Conservation (phyloP, 1,140 invertebrate species). For the Venturia canescens region DNA sequence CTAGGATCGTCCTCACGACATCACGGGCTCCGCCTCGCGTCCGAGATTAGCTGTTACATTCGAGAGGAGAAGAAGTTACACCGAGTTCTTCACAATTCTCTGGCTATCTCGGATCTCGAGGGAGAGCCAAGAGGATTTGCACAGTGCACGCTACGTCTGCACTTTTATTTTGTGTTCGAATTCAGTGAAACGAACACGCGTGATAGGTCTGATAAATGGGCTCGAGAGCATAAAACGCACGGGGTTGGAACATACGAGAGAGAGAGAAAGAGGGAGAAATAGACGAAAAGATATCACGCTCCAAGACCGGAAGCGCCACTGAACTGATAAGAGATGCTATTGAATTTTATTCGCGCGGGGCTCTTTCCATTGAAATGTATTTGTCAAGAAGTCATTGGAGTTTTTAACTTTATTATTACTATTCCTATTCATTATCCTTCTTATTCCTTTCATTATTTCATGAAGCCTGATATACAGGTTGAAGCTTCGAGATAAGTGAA, state of each 20-base stretch:
- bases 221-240: background rate
- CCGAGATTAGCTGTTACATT: constrained; percentile 4
- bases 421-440: background rate
- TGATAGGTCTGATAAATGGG: constrained; percentile 5
- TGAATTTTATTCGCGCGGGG: background rate
- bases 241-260: background rate
- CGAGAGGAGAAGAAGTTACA: background rate
- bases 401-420: background rate
- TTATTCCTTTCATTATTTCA: background rate
- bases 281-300: background rate
- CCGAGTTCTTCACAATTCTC: background rate
- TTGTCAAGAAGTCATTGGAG: no score
- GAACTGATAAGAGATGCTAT: background rate
- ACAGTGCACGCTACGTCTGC: background rate
- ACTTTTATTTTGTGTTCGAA: background rate
- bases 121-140: background rate
- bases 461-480: background rate
- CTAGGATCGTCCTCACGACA: background rate
- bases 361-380: background rate
- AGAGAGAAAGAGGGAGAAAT: background rate
- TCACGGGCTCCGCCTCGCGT: background rate
- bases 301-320: constrained; percentile 3
- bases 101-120: background rate
- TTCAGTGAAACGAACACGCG: background rate
- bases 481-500: background rate